Conservation (phyloP, 2,113 vertebrate genomes). For the Colaptes auratus region DNA sequence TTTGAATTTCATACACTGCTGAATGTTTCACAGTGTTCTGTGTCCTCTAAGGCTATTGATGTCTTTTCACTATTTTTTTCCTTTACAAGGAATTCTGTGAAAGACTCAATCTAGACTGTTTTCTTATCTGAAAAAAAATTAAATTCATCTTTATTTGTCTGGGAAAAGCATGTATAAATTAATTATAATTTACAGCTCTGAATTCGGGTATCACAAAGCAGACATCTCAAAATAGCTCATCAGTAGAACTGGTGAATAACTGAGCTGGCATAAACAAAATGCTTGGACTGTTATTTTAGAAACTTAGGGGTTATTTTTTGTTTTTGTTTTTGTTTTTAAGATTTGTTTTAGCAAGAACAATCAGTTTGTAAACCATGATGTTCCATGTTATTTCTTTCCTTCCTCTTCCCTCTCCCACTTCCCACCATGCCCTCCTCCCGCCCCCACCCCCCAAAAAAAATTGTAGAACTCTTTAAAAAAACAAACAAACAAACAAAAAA, state of each 20-base stretch:
- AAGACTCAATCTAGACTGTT: not conserved
- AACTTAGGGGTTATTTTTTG: not conserved
- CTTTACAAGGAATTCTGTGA: not conserved
- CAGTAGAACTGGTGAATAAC: not conserved
- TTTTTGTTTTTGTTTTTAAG: not conserved
- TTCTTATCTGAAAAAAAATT: not conserved
- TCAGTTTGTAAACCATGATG: not conserved
- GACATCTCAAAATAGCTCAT: not conserved
- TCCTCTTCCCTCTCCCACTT: not conserved
- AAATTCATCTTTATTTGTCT: not conserved
- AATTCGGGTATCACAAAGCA: not conserved
- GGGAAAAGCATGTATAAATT: not conserved
- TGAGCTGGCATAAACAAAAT: not conserved
- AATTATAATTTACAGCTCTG: not conserved
- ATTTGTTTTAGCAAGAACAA: not conserved
- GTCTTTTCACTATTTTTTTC: not conserved
- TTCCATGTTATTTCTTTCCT: not conserved
- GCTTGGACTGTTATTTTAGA: not conserved
- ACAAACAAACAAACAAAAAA: not conserved
- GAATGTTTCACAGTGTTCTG: not conserved
- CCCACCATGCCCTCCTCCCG: not conserved
- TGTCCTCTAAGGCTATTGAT: not conserved
- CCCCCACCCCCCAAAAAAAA: not conserved
- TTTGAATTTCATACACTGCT: not conserved
- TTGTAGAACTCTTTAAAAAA: not conserved